Base-by-base conservation (phyloP, 1,140 invertebrate genomes). In the Ceratina calcarata region DNA sequence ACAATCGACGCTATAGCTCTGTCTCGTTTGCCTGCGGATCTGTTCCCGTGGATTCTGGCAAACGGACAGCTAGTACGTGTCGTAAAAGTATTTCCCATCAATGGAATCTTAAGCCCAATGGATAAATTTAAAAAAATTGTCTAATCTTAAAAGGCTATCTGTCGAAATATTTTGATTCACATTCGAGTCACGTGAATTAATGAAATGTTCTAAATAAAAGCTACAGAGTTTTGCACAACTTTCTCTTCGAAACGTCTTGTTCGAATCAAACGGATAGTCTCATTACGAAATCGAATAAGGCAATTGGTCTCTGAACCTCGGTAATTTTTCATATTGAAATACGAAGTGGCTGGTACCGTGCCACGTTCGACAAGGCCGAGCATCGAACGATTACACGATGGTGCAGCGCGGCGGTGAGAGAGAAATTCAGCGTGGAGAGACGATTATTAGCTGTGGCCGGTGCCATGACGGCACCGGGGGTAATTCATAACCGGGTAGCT, bases 401-500 rank as follows among this genome's bases (percentile, higher is more conserved):
- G 37, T 45, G 37, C 37, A 45, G 37, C 37, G 37, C 37, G 37
- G 37, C 37, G 37, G 37, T n/a, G 53, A 66, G 86, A 62, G 86
- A 86, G 88, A 87, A 91, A 91, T 91, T 91, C 90, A 32, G 27
- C 27, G 27, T 32, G 87, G 87, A 86, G 86, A 83, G 87, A 88
- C 86, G 89, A 91, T 92, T 90, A 91, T 91, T 91, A 91, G 89
- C 88, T 84, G 80, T 78, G 75, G 32, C 67, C 12, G 61, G 62
- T 32, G 68, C 62, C 57, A 61, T 85, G 84, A 78, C 82, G 80
- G 67, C 6, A 6, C 86, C 80, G 81, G 82, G 85, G 84, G 88
- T 92, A 90, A 92, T 92, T 92, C 89, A 92, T 91, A 88, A 89
- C 88, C 85, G 68, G 37, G 87, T 82, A 82, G 65, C 88, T 90